These are phyloP conservation scores for Datnioides undecimradiatus DNA, from an alignment of 2,113 vertebrate genomes.

Conservation along the genomic window DNA sequence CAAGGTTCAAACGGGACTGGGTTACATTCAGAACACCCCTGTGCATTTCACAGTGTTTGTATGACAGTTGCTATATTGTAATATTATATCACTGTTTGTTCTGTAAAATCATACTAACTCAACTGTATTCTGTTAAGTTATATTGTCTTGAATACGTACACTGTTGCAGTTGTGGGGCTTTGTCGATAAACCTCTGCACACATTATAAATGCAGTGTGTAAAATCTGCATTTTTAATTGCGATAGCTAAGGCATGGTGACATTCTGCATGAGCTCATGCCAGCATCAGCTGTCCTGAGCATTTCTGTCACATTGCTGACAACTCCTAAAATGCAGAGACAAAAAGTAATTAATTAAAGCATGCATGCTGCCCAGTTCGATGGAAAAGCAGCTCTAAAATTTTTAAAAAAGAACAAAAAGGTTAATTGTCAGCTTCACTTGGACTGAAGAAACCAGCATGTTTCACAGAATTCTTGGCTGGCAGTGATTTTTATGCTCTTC, in stretches of 20 bases:
- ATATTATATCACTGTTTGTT: background rate
- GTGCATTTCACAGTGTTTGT: background rate
- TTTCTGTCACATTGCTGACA: background rate
- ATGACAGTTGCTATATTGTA: background rate
- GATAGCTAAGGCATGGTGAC: background rate
- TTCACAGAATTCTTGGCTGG: constrained; percentile 38
- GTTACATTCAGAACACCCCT: background rate
- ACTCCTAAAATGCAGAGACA: background rate
- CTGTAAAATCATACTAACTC: background rate
- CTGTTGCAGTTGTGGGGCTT: background rate
- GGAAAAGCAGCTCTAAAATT: background rate
- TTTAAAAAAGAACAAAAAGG: background rate
- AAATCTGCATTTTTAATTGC: constrained; percentile 41
- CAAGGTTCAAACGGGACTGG: background rate
- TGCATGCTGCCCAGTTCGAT: background rate
- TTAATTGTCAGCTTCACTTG: background rate
- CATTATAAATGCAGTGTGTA: constrained; percentile 35
- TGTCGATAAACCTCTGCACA: constrained; percentile 9
- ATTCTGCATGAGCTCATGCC: constrained; percentile 7
- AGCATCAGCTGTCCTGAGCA: background rate
- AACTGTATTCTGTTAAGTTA: background rate
- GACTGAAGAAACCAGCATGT: constrained; percentile 14
- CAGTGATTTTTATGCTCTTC: constrained; percentile 27
- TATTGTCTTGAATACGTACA: background rate
- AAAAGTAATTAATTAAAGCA: background rate